Percentiles rank a stretch among this genome's conserved stretches.
These are phyloP conservation scores for Batillaria attramentaria DNA, from an alignment of 1,140 invertebrate species.

Conservation along the genomic window DNA sequence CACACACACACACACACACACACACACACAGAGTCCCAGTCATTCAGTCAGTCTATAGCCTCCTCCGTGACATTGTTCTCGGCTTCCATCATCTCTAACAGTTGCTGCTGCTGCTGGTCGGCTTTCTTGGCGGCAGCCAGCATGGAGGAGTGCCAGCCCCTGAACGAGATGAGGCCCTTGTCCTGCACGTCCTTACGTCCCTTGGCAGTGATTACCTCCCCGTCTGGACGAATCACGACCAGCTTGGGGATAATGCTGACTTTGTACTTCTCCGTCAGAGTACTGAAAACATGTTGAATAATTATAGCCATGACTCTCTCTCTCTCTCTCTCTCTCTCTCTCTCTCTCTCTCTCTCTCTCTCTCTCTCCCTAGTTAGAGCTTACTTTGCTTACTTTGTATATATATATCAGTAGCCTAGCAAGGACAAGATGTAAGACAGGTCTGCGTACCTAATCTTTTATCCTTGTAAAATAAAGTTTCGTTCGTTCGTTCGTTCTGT, in stretches of 20 bases:
- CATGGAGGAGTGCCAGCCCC: conserved; percentile 44
- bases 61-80: background rate
- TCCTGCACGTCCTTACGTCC: conserved; percentile 61
- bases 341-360: no score
- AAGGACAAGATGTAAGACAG: no score
- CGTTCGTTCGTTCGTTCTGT: no score
- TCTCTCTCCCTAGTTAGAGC: no score
- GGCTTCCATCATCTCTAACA: background rate
- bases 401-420: no score
- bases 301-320: no score
- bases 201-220: conserved; percentile 54
- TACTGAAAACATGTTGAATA: conserved; percentile 48
- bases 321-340: no score
- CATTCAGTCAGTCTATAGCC: background rate
- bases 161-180: conserved; percentile 51
- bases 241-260: conserved; percentile 58
- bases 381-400: no score
- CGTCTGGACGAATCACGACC: conserved; percentile 49
- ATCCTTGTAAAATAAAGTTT: no score
- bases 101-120: conserved; percentile 26
- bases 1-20: conserved; percentile 24
- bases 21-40: background rate
- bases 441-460: no score
- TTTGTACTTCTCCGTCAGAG: conserved; percentile 43
- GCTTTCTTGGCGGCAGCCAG: conserved; percentile 39